phyloP scores from a whole-genome alignment of 2,888 invertebrate genomes.

The Ormyrus nitidulus region DNA sequence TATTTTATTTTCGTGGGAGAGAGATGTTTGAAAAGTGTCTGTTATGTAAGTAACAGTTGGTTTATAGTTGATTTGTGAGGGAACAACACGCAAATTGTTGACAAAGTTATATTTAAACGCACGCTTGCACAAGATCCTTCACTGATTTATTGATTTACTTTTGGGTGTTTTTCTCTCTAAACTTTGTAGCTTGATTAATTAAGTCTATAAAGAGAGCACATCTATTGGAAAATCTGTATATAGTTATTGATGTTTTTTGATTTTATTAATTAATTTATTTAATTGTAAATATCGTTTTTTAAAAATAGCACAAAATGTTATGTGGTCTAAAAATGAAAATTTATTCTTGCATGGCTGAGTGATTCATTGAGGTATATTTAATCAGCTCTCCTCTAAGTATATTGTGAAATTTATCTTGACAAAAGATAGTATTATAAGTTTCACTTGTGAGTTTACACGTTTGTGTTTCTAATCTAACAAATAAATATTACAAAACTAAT shows the following conservation, averaged over 20 bases:
- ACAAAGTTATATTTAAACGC: conserved; percentile 38
- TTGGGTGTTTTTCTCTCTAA: neutral
- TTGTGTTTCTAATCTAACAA: too few relatives aligned
- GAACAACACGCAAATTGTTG: conserved; percentile 24
- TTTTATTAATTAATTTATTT: too few relatives aligned
- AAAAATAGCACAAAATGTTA: neutral
- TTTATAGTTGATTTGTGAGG: neutral
- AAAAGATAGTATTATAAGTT: too few relatives aligned
- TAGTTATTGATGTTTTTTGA: too few relatives aligned
- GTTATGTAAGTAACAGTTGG: conserved; percentile 38
- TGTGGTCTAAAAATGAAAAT: neutral
- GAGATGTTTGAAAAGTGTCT: neutral
- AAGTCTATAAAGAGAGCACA: neutral
- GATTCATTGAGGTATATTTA: too few relatives aligned
- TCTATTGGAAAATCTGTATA: neutral
- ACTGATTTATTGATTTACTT: neutral
- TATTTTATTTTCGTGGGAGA: too few relatives aligned
- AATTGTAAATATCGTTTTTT: too few relatives aligned
- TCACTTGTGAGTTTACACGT: too few relatives aligned
- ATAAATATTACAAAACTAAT: too few relatives aligned
- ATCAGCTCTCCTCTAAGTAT: too few relatives aligned
- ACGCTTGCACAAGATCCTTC: conserved; percentile 18
- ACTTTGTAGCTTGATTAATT: neutral
- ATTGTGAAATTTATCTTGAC: too few relatives aligned
- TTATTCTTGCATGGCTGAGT: neutral